A percentile compares a stretch with the other conserved stretches of the same genome.
phyloP scores from a whole-genome alignment of 2,888 invertebrate genomes.

The Margaritifera margaritifera region DNA sequence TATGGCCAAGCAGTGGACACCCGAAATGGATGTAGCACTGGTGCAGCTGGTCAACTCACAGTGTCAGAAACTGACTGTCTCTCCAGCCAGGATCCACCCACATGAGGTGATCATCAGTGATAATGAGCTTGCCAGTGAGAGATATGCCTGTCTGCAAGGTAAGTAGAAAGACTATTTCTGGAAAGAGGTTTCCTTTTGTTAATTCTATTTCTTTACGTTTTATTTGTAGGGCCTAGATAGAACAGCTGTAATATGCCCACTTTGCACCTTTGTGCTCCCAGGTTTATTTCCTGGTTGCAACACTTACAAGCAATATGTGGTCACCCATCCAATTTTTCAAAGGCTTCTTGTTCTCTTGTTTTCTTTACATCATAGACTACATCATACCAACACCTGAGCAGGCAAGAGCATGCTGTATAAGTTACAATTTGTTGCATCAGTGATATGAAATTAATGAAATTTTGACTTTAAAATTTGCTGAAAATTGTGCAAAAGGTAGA shows the following conservation, averaged over 20 bases:
- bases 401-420: too few species aligned
- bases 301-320: too few species aligned
- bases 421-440: too few species aligned
- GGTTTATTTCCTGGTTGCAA: background rate
- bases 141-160: conserved; percentile 66
- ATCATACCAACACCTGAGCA: too few species aligned
- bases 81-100: conserved; percentile 67
- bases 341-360: too few species aligned
- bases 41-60: conserved; percentile 63
- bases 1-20: conserved; percentile 67
- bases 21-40: conserved; percentile 67
- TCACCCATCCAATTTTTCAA: too few species aligned
- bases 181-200: background rate
- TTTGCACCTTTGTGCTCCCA: background rate
- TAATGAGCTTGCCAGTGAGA: conserved; percentile 56
- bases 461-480: too few species aligned
- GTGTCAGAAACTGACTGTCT: conserved; percentile 63
- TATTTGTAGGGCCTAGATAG: background rate
- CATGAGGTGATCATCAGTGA: conserved; percentile 67
- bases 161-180: background rate
- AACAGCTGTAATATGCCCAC: background rate
- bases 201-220: background rate
- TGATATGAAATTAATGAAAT: too few species aligned
- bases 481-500: too few species aligned
- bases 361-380: too few species aligned